Base-by-base conservation (phyloP, 2,888 invertebrate genomes). In the Drosophila quinaria region DNA sequence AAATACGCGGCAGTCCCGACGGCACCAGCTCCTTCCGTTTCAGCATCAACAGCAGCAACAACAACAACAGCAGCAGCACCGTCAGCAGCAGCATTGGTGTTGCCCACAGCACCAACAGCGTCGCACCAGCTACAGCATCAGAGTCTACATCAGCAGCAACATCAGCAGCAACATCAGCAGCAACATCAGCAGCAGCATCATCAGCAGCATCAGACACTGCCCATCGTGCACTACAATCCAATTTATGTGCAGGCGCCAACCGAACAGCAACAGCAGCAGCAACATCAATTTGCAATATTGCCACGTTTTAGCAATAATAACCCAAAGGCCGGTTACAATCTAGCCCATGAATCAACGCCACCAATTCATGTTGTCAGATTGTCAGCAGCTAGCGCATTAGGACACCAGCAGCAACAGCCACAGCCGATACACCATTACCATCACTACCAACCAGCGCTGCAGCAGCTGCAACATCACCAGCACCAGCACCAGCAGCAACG, bases 151-250 rank as follows among this genome's bases (percentile, higher is more conserved):
- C 67, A 58, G 42, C 70, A 63, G 25, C 78, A 66, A 4, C 17
- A 35, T 15, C 72, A 72, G 44, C n/a, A n/a, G n/a, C n/a, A n/a
- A 19, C 22, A 22, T 3, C 22, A 22, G 22, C 22, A 22, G 22
- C 80, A 67, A 42, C 73, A 71, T 2, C 75, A 67, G 55, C 17
- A 35, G 13, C 72, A 72, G 44, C 22, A 22, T 3, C 22, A 22
- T 4, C 22, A 22, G 22, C 80, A 67, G 46, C 73, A 71, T 2
- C 75, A 67, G 55, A 31, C 71, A 8, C 54, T 78, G 42, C 91
- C 87, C 50, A 52, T 88, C 39, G 78, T 88, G 39, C 91, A 90
- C 80, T 91, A 90, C 73, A 91, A 89, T 78, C 89, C 91, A 59
- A 78, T 82, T 66, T 91, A 90, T 62, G 81, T 87, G 54, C 87